These are phyloP conservation scores for Acropternis orthonyx DNA, from an alignment of 2,797 vertebrate species.

Conservation along the genomic window DNA sequence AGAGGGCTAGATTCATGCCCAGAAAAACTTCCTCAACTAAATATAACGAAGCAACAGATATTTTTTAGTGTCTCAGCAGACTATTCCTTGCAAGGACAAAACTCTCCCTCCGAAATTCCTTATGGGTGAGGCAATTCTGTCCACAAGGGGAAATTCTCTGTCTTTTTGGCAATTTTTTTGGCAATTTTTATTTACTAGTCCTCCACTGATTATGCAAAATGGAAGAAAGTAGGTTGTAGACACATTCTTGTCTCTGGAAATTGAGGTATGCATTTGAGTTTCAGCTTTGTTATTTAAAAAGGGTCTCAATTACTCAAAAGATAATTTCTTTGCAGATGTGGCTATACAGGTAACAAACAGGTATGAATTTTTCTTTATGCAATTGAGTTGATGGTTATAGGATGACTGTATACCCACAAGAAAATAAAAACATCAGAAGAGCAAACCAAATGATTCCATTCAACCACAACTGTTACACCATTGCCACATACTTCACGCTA, in stretches of 20 bases:
- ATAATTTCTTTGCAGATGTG: not conserved
- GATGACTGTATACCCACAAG: not conserved
- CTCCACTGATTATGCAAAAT: not conserved
- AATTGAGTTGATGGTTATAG: not conserved
- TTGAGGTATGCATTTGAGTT: not conserved
- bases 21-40: not conserved
- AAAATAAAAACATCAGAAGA: not conserved
- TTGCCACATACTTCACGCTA: not conserved
- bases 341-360: not conserved
- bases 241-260: not conserved
- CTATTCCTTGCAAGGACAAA: not conserved
- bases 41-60: not conserved
- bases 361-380: not conserved
- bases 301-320: not conserved
- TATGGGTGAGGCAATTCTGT: not conserved
- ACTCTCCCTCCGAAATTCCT: not conserved
- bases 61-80: not conserved
- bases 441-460: not conserved
- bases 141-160: not conserved
- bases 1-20: not conserved
- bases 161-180: not conserved
- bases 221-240: not conserved
- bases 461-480: not conserved
- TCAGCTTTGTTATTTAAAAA: not conserved
- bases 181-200: not conserved